Evolutionary conservation across 1,140 invertebrate species (phyloP).

Genomic region (Coptotermes formosanus): DNA sequence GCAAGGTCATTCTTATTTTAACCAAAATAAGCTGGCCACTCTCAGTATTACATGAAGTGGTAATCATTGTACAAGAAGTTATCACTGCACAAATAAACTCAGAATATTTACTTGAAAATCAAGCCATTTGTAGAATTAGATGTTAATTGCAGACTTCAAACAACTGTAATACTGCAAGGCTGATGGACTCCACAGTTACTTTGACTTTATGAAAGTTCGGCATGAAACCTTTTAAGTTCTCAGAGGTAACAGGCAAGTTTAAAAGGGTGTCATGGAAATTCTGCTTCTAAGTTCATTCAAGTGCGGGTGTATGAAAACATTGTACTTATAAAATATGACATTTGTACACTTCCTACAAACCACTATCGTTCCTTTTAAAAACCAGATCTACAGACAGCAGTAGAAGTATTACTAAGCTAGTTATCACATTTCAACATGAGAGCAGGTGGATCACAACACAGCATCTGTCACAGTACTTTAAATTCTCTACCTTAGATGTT

Average conservation of each 20-base stretch:
- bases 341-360: no score
- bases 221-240: background rate
- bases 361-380: no score
- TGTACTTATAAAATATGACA: no score
- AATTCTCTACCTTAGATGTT: no score
- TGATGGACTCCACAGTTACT: background rate
- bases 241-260: background rate
- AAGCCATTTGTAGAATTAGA: background rate
- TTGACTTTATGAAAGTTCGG: background rate
- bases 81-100: slow-evolving; percentile 5
- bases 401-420: no score
- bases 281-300: background rate
- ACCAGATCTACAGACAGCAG: no score
- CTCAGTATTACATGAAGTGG: background rate
- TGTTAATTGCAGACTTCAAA: slow-evolving; percentile 14
- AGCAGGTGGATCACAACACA: no score
- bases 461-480: no score
- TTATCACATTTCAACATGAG: no score
- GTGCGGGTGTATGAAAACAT: no score
- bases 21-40: background rate
- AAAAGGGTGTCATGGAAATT: background rate
- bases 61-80: slow-evolving; percentile 1
- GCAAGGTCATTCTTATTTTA: background rate
- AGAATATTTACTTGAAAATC: background rate
- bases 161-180: background rate